phyloP scores from a whole-genome alignment of 2,113 vertebrate genomes.

The Oceanites oceanicus region DNA sequence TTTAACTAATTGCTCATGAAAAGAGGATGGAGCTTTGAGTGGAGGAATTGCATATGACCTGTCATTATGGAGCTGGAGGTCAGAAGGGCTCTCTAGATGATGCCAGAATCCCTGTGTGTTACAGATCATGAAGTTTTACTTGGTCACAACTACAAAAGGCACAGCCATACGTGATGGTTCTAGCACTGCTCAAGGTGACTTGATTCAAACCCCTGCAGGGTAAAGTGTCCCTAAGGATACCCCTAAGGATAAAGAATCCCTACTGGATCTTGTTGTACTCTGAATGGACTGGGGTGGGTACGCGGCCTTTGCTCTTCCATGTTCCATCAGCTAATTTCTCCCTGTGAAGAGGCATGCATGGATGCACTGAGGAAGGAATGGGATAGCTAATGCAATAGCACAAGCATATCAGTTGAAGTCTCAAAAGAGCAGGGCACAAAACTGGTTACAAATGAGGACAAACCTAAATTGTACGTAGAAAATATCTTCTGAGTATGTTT shows the following conservation, averaged over 20 bases:
- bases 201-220: neutral
- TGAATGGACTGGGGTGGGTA: neutral
- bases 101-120: neutral
- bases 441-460: neutral
- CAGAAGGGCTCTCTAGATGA: accelerated
- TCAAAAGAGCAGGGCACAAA: neutral
- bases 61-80: neutral
- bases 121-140: neutral
- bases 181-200: neutral
- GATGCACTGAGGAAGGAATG: neutral
- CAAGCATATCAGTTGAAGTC: neutral
- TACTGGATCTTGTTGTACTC: neutral
- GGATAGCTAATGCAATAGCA: neutral
- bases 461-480: neutral
- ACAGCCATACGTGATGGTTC: accelerated
- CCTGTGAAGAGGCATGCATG: neutral
- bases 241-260: neutral
- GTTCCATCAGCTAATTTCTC: neutral
- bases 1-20: neutral
- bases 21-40: neutral
- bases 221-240: neutral
- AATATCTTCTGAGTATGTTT: neutral
- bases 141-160: neutral
- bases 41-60: neutral
- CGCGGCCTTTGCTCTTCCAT: neutral